phyloP scores from a whole-genome alignment of 1,140 invertebrate species.

The Drosophila dunni region DNA sequence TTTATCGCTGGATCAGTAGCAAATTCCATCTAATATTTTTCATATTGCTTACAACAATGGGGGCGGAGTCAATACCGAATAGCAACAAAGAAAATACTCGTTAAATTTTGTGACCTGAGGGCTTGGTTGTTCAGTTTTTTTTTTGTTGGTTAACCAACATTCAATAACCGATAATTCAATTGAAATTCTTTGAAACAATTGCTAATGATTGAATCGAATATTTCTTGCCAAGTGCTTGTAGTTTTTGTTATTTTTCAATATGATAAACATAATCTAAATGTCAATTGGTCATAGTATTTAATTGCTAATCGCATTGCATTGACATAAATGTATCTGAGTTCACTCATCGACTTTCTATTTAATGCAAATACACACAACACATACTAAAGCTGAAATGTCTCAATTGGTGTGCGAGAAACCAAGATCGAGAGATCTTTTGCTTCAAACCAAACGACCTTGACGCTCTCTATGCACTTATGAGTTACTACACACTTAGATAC shows the following conservation, averaged over 20 bases:
- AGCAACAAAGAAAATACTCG: conserved; percentile 50
- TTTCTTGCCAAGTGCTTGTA: conserved; percentile 37
- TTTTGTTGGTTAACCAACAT: neutral
- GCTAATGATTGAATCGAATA: conserved; percentile 69
- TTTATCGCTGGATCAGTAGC: conserved; percentile 10
- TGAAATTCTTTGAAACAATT: conserved; percentile 72
- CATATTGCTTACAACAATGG: conserved; percentile 17
- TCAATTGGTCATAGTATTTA: conserved; percentile 65
- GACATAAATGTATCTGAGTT: conserved; percentile 28
- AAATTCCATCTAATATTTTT: conserved; percentile 17
- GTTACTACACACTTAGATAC: conserved; percentile 9
- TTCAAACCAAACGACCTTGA: conserved; percentile 67
- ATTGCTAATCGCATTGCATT: conserved; percentile 74
- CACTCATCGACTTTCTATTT: conserved; percentile 68
- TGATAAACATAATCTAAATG: conserved; percentile 51
- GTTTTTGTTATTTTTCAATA: neutral
- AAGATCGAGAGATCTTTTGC: conserved; percentile 53
- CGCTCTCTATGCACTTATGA: conserved; percentile 33
- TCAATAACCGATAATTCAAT: conserved; percentile 61
- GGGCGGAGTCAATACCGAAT: conserved; percentile 53
- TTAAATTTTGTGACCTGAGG: conserved; percentile 69
- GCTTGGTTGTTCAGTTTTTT: conserved; percentile 64
- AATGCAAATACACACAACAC: conserved; percentile 68
- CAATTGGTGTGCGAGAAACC: conserved; percentile 35
- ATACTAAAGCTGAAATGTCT: conserved; percentile 31